Conservation (phyloP, 2,113 vertebrate genomes). For the Rhombomys opimus region DNA sequence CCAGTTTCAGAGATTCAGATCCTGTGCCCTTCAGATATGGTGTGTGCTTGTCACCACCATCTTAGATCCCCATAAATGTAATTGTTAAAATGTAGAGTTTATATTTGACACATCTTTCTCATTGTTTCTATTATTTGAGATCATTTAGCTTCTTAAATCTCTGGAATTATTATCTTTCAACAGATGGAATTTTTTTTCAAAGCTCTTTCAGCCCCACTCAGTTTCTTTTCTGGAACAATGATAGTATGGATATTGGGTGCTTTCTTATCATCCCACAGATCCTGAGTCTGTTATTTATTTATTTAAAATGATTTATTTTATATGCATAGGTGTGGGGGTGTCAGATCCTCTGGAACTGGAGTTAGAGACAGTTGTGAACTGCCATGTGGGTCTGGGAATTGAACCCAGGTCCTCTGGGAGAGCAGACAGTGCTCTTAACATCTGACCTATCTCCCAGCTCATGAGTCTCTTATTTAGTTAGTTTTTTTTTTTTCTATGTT, state of each 20-base stretch:
- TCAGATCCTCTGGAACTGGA: no score
- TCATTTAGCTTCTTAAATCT: background rate
- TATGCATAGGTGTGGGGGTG: no score
- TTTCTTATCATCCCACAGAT: background rate
- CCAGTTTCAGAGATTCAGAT: no score
- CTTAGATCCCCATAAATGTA: no score
- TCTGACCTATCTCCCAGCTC: background rate
- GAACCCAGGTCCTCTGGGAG: no score
- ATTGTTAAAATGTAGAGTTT: background rate
- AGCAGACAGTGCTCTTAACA: no score
- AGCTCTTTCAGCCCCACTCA: background rate
- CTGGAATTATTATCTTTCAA: background rate
- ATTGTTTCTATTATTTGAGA: background rate
- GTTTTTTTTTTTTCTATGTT: background rate
- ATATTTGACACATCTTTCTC: background rate
- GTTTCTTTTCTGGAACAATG: background rate
- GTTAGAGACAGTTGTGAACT: no score
- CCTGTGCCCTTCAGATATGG: no score
- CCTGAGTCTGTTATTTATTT: background rate
- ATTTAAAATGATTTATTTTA: no score
- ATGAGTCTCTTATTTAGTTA: background rate
- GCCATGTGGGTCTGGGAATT: no score
- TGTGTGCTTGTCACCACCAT: no score
- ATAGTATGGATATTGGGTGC: background rate
- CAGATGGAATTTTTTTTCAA: background rate